These are phyloP conservation scores for Phortica okadai DNA, from an alignment of 2,888 invertebrate species.

Conservation along the genomic window DNA sequence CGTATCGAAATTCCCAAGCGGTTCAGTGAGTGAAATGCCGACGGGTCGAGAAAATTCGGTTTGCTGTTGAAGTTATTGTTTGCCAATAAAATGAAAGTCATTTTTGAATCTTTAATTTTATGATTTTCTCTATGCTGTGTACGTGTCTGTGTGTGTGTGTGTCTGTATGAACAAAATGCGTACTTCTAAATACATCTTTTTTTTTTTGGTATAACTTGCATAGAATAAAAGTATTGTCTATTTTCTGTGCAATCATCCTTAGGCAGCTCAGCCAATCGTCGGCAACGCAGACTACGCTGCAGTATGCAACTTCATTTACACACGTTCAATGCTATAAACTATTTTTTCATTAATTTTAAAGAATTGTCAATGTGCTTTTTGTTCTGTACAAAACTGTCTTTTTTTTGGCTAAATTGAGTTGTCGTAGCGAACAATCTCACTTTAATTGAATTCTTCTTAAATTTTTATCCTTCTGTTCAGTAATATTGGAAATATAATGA, in stretches of 20 bases:
- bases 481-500: background rate
- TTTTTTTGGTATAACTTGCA: constrained; percentile 46
- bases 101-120: constrained; percentile 67
- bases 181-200: constrained; percentile 36
- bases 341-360: constrained; percentile 29
- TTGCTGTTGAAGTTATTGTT: constrained; percentile 39
- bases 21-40: constrained; percentile 35
- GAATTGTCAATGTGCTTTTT: constrained; percentile 16
- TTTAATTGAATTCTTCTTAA: background rate
- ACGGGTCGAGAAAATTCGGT: constrained; percentile 18
- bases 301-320: constrained; percentile 28
- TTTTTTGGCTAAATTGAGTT: constrained; percentile 27
- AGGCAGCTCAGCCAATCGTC: background rate
- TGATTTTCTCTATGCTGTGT: constrained; percentile 36
- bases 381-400: background rate
- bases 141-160: background rate
- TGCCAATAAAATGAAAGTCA: constrained; percentile 69
- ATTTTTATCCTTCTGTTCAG: background rate
- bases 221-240: constrained; percentile 40
- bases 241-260: constrained; percentile 9
- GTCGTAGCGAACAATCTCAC: background rate
- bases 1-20: constrained; percentile 67
- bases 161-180: background rate
- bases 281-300: constrained; percentile 6
- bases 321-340: background rate